Evolutionary conservation across 1,140 invertebrate genomes (phyloP), one percentile per base, ranked within the genome.

Genomic region (Daktulosphaira vitifoliae): DNA sequence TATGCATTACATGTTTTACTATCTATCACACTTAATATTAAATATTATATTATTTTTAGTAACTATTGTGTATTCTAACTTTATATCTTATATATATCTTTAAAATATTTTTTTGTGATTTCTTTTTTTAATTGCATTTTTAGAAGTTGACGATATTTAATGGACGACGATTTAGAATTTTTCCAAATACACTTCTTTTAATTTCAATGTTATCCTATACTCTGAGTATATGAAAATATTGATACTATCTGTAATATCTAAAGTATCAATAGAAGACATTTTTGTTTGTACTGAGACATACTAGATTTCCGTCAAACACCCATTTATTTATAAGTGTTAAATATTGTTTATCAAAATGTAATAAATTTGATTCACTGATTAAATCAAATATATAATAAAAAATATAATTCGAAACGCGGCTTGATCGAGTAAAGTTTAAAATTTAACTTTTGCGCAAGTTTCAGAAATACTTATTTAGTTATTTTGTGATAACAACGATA

Each of bases 101-200:
- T n/a, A n/a, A n/a, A n/a, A n/a, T n/a, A n/a, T n/a, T n/a, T n/a
- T n/a, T n/a, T n/a, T n/a, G n/a, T n/a, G n/a, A n/a, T n/a, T n/a
- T n/a, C n/a, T n/a, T n/a, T n/a, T n/a, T n/a, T n/a, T n/a, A n/a
- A n/a, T n/a, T n/a, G n/a, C n/a, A n/a, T n/a, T n/a, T n/a, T n/a
- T n/a, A n/a, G n/a, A n/a, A n/a, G n/a, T n/a, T n/a, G n/a, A n/a
- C 68, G 71, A 37, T 39, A 71, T 26, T 51, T 66, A 3, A 56
- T 37, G 38, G 67, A 69, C 2, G 56, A 39, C 8, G 56, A 11
- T 22, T 33, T 64, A 4, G 9, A 5, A 48, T 64, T 64, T 15
- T n/a, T n/a, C 56, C 56, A n/a, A n/a, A 64, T 42, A 46, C 13
- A 37, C 33, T 37, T 7, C 13, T 37, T 13, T 37, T 37, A 37